A percentile compares a stretch with the other conserved stretches of the same genome.
Conservation (phyloP, 1,140 invertebrate genomes). For the Coboldia fuscipes region DNA sequence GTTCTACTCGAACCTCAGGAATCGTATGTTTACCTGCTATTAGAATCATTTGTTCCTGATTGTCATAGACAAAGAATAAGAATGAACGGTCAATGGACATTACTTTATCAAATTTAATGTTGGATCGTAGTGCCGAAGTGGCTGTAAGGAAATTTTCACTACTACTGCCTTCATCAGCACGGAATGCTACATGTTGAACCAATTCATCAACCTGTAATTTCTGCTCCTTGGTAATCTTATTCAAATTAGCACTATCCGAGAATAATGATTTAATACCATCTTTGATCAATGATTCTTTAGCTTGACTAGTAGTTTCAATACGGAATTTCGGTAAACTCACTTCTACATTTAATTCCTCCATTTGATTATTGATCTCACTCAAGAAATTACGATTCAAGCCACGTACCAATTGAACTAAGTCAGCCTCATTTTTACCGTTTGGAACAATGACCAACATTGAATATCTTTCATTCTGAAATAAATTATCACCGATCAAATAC, state of each 20-base stretch:
- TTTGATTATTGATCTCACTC: neutral
- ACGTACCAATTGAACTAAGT: constrained; percentile 22
- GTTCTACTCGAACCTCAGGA: constrained; percentile 15
- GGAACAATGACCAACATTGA: constrained; percentile 29
- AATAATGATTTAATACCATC: constrained; percentile 26
- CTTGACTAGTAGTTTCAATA: constrained; percentile 16
- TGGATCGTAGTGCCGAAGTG: constrained; percentile 7
- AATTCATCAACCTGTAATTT: constrained; percentile 33
- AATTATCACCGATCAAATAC: neutral
- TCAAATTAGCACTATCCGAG: constrained; percentile 27
- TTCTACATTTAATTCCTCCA: neutral
- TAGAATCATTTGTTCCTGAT: constrained; percentile 31
- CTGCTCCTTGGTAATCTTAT: constrained; percentile 25
- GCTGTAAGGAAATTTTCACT: constrained; percentile 12
- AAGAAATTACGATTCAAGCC: constrained; percentile 8
- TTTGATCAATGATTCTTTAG: constrained; percentile 14
- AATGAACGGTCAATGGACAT: constrained; percentile 42
- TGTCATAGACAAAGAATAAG: constrained; percentile 40
- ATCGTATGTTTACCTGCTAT: constrained; percentile 36
- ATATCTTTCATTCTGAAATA: constrained; percentile 27
- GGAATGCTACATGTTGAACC: constrained; percentile 33
- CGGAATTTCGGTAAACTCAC: constrained; percentile 14
- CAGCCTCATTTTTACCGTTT: constrained; percentile 25
- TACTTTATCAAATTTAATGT: constrained; percentile 10
- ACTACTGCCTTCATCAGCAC: constrained; percentile 25